Evolutionary conservation across 2,113 vertebrate species (phyloP).

Genomic region (Anseranas semipalmata): DNA sequence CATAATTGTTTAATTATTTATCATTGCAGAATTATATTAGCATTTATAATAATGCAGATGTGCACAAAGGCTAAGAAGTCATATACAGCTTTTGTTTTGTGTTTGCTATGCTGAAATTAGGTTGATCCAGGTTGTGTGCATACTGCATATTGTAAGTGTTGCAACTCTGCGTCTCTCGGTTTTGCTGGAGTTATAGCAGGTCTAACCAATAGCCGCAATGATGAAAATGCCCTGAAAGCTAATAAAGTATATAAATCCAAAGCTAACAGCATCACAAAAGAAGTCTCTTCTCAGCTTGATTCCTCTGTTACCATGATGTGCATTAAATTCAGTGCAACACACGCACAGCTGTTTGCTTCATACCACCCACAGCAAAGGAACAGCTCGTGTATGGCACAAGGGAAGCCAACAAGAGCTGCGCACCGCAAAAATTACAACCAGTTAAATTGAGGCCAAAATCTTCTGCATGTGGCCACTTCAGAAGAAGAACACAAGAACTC

Average conservation of each 20-base stretch:
- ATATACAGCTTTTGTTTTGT: constrained; percentile 90
- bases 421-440: constrained; percentile 8
- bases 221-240: background rate
- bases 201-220: background rate
- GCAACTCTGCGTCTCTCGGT: background rate
- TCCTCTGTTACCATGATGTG: constrained; percentile 2
- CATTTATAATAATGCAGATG: constrained; percentile 97
- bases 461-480: background rate
- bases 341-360: background rate
- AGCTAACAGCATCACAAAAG: background rate
- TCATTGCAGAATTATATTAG: constrained; percentile 99
- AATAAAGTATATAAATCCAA: constrained; percentile 59
- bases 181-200: constrained; percentile 1
- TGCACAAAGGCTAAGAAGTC: constrained; percentile 88
- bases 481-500: constrained; percentile 4
- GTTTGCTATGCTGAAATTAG: constrained; percentile 74
- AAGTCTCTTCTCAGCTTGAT: background rate
- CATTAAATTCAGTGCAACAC: constrained; percentile 26
- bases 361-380: constrained; percentile 10
- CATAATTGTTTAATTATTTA: constrained; percentile 99
- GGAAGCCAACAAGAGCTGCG: background rate
- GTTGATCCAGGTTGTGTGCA: constrained; percentile 65
- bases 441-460: background rate
- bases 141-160: constrained; percentile 44
- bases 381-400: background rate